These are phyloP conservation scores for Lycodopsis pacificus DNA, from an alignment of 2,797 vertebrate species.

Conservation along the genomic window DNA sequence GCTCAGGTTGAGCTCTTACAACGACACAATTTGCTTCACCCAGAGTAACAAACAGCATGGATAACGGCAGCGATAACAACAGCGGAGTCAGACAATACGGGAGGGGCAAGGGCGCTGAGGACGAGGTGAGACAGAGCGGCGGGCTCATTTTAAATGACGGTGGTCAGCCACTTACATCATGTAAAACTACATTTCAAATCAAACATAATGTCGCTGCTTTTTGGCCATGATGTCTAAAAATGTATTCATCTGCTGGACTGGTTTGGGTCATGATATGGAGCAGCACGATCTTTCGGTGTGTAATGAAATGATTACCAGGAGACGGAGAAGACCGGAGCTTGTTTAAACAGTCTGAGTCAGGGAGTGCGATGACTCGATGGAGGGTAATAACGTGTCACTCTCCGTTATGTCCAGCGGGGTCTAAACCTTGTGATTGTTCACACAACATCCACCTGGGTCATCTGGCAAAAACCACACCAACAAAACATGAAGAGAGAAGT, in stretches of 20 bases:
- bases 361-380: constrained; percentile 54
- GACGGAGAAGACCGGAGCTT: constrained; percentile 30
- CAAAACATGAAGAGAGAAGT: background rate
- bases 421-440: constrained; percentile 62
- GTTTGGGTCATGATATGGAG: constrained; percentile 14
- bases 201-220: background rate
- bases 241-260: constrained; percentile 8
- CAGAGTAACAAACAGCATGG: constrained; percentile 16
- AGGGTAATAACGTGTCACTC: constrained; percentile 59
- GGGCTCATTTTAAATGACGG: constrained; percentile 8
- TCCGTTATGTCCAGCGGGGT: constrained; percentile 41
- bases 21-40: constrained; percentile 30
- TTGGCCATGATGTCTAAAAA: background rate
- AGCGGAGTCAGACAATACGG: constrained; percentile 20
- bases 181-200: background rate
- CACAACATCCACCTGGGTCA: constrained; percentile 37
- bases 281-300: constrained; percentile 22
- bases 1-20: constrained; percentile 30
- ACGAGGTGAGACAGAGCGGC: constrained; percentile 6
- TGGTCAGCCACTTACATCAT: constrained; percentile 34
- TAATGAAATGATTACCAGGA: constrained; percentile 46
- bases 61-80: constrained; percentile 31
- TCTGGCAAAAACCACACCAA: background rate
- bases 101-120: constrained; percentile 37
- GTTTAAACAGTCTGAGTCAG: constrained; percentile 63